These are phyloP conservation scores for Pantala flavescens DNA, from an alignment of 1,140 invertebrate genomes.

Conservation along the genomic window DNA sequence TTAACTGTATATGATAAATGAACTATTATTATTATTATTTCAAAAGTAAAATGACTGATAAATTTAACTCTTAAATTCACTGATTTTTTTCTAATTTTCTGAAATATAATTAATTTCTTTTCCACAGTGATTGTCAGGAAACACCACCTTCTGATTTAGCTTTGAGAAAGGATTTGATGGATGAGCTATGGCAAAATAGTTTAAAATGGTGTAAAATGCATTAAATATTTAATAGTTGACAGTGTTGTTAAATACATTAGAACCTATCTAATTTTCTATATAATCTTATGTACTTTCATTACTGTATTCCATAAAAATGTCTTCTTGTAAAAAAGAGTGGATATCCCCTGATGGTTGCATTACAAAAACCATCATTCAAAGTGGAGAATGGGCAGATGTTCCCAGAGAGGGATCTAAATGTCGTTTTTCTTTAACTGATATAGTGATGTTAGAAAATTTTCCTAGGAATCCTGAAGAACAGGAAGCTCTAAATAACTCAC, in stretches of 20 bases:
- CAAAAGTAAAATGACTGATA: too few species aligned
- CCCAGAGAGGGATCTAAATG: constrained; percentile 17
- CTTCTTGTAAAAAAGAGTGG: neutral
- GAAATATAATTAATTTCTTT: neutral
- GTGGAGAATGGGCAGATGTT: constrained; percentile 11
- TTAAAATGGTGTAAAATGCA: neutral
- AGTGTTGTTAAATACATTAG: too few species aligned
- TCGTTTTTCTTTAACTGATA: constrained; percentile 5
- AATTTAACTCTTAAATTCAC: too few species aligned
- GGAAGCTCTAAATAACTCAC: constrained; percentile 6
- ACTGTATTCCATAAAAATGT: too few species aligned
- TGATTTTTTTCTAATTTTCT: neutral
- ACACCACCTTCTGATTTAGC: neutral
- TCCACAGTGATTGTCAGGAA: neutral
- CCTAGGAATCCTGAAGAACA: neutral
- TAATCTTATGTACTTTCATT: too few species aligned
- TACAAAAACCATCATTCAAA: constrained; percentile 12
- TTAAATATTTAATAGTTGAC: neutral
- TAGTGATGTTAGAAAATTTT: neutral
- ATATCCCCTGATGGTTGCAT: constrained; percentile 12
- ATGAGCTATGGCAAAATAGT: neutral
- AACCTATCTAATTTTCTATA: too few species aligned
- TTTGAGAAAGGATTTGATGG: neutral
- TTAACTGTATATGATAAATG: too few species aligned
- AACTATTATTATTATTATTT: too few species aligned